Conservation (phyloP, 2,888 invertebrate genomes). For the Mesorhabditis belari region DNA sequence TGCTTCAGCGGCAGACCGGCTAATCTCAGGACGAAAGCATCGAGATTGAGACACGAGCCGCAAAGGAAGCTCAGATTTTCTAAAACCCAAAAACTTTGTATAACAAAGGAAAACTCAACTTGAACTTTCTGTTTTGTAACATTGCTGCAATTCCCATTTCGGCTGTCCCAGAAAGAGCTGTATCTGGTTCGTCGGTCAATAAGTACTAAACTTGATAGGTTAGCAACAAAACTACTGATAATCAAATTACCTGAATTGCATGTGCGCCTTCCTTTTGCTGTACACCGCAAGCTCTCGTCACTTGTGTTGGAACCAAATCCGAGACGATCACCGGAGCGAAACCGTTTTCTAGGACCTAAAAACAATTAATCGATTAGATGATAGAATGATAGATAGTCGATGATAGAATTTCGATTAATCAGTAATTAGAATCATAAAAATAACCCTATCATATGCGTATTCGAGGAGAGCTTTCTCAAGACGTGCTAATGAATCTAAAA, state of each 20-base stretch:
- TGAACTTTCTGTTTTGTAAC: conserved; percentile 29
- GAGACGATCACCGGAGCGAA: conserved; percentile 40
- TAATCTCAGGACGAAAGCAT: conserved; percentile 51
- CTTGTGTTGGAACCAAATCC: conserved; percentile 40
- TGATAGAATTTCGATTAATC: too few species aligned
- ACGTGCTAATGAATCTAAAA: conserved; percentile 12
- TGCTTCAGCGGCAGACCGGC: conserved; percentile 33
- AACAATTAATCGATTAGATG: background rate
- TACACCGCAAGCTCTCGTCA: conserved; percentile 46
- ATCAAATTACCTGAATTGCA: conserved; percentile 14
- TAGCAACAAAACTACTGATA: background rate
- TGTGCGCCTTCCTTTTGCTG: conserved; percentile 16
- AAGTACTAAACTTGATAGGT: conserved; percentile 26
- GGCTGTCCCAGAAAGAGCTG: conserved; percentile 51
- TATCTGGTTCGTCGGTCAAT: conserved; percentile 16
- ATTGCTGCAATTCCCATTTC: conserved; percentile 52
- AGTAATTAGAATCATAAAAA: background rate
- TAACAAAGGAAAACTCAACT: conserved; percentile 3
- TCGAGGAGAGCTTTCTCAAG: conserved; percentile 29
- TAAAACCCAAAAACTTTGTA: background rate
- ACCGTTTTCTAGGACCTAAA: conserved; percentile 16
- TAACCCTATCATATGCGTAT: conserved; percentile 20
- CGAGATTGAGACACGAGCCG: conserved; percentile 8
- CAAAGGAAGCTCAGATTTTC: background rate
- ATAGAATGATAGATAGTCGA: too few species aligned